Percentiles rank a stretch among this genome's conserved stretches.
phyloP scores from a whole-genome alignment of 2,888 invertebrate species.

The Coenonympha glycerion region DNA sequence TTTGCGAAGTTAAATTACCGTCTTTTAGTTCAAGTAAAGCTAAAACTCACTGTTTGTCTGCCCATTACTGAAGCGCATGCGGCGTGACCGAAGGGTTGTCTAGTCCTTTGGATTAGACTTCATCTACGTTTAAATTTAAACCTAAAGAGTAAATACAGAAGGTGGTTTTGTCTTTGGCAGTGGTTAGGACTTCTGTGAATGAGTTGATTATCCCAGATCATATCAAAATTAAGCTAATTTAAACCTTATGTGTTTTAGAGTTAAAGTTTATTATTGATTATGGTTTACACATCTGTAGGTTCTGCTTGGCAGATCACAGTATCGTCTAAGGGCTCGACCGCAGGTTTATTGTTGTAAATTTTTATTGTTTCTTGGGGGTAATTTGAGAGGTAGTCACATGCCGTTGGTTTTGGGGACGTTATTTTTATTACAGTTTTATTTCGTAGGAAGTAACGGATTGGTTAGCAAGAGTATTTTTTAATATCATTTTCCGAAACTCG shows the following conservation, averaged over 20 bases:
- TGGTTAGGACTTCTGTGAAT: constrained; percentile 9
- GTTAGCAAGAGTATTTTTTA: too few species aligned
- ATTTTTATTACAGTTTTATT: constrained; percentile 47
- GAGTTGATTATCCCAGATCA: constrained; percentile 20
- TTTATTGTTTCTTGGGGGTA: constrained; percentile 53
- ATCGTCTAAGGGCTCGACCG: constrained; percentile 50
- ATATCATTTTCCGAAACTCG: too few species aligned
- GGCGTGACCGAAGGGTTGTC: constrained; percentile 65
- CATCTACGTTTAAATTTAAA: constrained; percentile 20
- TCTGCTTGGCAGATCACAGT: constrained; percentile 49
- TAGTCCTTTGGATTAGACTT: constrained; percentile 37
- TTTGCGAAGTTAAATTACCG: constrained; percentile 40
- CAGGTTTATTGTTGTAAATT: constrained; percentile 51
- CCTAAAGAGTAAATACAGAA: neutral
- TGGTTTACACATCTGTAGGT: constrained; percentile 34
- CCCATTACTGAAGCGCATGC: constrained; percentile 56
- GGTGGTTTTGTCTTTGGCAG: neutral
- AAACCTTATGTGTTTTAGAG: neutral
- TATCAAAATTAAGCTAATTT: constrained; percentile 20
- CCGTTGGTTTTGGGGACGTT: constrained; percentile 58
- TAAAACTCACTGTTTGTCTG: constrained; percentile 52
- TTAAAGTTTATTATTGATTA: constrained; percentile 11
- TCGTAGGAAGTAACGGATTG: constrained; percentile 29
- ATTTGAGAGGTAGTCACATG: constrained; percentile 56
- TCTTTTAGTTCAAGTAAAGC: constrained; percentile 34